Evolutionary conservation across 2,113 vertebrate species (phyloP), one percentile per base, ranked within the genome.

Genomic region (Sylvilagus bachmani): DNA sequence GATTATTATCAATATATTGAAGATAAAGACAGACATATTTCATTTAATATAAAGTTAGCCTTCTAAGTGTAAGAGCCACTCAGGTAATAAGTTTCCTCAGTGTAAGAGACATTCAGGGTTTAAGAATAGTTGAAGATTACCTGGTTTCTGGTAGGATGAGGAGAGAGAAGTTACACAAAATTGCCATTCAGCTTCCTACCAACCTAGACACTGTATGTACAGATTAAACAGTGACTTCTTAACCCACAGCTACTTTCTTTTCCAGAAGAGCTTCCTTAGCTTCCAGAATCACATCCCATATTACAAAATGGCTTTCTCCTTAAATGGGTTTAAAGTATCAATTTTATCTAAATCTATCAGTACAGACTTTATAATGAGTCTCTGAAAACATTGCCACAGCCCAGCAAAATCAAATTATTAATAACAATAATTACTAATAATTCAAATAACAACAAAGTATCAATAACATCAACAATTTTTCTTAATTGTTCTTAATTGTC

Each of bases 341-440:
- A 16, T 49, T 83, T 67, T 69, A 75, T 36, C 16, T 58, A 64
- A 86, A 58, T 81, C n/a, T 53, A 58, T 90, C 75, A 61, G 13
- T 83, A 31, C 14, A 14, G 14, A 58, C 3, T 38, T 70, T 79
- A 62, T 7, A 13, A 9, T 77, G 66, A 70, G 5, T 86, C 16
- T 92, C 31, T 95, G 36, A 67, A 21, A 86, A n/a, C 22, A 61
- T 24, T 83, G 33, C 1, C 6, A 33, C 8, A 36, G 22, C 6
- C 69, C 38, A 55, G 21, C 13, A 86, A 95, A 94, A 86, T 86
- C 58, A 83, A 90, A 62, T 69, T 71, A 53, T 44, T 88, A 75
- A 38, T 69, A 69, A 53, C 51, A 84, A 51, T 49, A 77, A 92
- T 82, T 14, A 78, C 33, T 38, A 67, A n/a, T 77, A 67, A 77